Percentiles rank a stretch among this genome's conserved stretches.
These are phyloP conservation scores for Drosophila falleni DNA, from an alignment of 2,888 invertebrate species.

Conservation along the genomic window DNA sequence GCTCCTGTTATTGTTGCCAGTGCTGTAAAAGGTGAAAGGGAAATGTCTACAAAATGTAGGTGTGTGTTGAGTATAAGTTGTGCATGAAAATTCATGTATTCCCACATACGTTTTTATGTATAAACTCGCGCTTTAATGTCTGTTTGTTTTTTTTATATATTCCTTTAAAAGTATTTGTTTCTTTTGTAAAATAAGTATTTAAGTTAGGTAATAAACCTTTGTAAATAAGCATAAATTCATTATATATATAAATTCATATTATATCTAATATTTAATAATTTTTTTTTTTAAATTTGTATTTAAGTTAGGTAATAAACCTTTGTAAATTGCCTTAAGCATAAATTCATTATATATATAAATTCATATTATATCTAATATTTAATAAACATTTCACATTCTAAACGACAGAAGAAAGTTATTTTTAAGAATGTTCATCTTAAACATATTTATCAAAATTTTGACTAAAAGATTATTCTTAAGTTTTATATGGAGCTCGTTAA, in stretches of 20 bases:
- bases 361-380: neutral
- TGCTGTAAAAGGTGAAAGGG: constrained; percentile 26
- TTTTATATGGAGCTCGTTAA: no score
- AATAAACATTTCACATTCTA: neutral
- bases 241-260: neutral
- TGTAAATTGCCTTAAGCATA: neutral
- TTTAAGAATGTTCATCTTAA: no score
- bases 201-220: neutral
- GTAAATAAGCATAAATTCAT: neutral
- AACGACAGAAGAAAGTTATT: no score
- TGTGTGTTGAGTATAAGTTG: constrained; percentile 27
- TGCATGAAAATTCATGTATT: constrained; percentile 43
- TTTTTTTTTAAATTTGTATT: no score
- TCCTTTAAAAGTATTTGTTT: neutral
- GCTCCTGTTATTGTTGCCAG: constrained; percentile 31
- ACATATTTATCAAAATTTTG: no score
- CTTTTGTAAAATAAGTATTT: neutral
- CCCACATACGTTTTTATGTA: neutral
- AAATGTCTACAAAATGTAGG: neutral
- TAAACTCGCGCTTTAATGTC: neutral
- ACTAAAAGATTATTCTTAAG: no score
- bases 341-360: neutral
- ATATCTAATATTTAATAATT: neutral
- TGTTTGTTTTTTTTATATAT: neutral
- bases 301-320: neutral